phyloP scores from a whole-genome alignment of 2,113 vertebrate species.

The Clinocottus analis region DNA sequence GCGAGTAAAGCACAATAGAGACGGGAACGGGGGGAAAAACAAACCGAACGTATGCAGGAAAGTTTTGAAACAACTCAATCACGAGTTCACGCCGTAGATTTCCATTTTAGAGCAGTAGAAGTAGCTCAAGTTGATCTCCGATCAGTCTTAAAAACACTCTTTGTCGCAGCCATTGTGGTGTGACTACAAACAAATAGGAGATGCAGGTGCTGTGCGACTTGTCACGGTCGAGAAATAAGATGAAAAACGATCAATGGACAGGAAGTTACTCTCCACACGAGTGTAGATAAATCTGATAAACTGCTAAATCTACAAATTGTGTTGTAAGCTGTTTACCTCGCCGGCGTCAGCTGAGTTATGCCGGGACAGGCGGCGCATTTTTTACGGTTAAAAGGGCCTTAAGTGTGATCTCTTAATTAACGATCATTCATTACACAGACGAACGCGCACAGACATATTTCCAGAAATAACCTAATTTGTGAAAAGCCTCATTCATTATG shows the following conservation, averaged over 20 bases:
- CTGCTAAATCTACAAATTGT: not conserved
- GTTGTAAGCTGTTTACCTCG: not conserved
- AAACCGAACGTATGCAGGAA: not conserved
- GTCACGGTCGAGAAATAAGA: not conserved
- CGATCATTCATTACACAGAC: not conserved
- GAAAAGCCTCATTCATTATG: constrained; percentile 59
- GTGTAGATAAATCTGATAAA: not conserved
- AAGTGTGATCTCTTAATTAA: constrained; percentile 19
- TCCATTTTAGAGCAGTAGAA: not conserved
- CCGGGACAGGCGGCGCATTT: not conserved
- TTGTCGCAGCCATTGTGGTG: not conserved
- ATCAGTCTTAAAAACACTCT: not conserved
- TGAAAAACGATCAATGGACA: not conserved
- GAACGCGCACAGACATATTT: constrained; percentile 17
- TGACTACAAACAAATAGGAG: not conserved
- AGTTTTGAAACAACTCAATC: not conserved
- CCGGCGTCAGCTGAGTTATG: not conserved
- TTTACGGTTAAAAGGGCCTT: not conserved
- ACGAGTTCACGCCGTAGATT: not conserved
- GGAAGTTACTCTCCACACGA: not conserved
- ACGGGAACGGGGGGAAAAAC: not conserved
- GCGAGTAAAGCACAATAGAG: not conserved
- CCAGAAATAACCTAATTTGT: constrained; percentile 32
- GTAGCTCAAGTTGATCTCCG: not conserved
- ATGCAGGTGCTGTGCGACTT: not conserved